Evolutionary conservation across 1,140 invertebrate species (phyloP).

Genomic region (Drosophila repleta): DNA sequence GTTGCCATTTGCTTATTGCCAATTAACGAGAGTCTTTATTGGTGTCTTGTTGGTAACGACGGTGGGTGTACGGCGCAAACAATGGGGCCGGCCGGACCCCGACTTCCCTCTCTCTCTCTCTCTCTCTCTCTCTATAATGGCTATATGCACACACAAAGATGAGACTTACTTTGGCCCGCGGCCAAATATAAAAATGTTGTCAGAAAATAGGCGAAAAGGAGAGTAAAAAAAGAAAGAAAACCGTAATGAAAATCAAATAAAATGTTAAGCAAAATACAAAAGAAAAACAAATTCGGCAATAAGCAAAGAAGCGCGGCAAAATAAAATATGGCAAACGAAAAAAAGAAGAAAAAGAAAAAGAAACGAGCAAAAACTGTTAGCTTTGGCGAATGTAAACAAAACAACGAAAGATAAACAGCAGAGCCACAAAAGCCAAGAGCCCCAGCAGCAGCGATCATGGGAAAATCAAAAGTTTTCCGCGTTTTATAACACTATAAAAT

Average conservation of each 20-base stretch:
- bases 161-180: constrained; percentile 73
- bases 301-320: constrained; percentile 44
- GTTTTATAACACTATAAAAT: neutral
- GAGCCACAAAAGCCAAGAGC: constrained; percentile 57
- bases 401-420: constrained; percentile 78
- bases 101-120: constrained; percentile 1
- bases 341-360: constrained; percentile 11
- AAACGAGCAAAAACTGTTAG: constrained; percentile 22
- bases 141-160: constrained; percentile 39
- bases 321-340: constrained; percentile 41
- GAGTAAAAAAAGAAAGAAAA: constrained; percentile 18
- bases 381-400: constrained; percentile 74
- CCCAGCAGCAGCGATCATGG: neutral
- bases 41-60: constrained; percentile 61
- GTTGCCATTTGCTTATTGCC: constrained; percentile 80
- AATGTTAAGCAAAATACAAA: constrained; percentile 78
- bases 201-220: constrained; percentile 30
- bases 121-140: neutral
- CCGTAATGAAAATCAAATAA: constrained; percentile 73
- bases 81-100: constrained; percentile 54
- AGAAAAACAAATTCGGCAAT: constrained; percentile 73
- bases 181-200: constrained; percentile 71
- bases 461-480: neutral
- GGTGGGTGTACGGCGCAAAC: constrained; percentile 50
- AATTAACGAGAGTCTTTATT: constrained; percentile 81